Base-by-base conservation (phyloP, 2,797 vertebrate genomes). In the Lacerta bilineata region DNA sequence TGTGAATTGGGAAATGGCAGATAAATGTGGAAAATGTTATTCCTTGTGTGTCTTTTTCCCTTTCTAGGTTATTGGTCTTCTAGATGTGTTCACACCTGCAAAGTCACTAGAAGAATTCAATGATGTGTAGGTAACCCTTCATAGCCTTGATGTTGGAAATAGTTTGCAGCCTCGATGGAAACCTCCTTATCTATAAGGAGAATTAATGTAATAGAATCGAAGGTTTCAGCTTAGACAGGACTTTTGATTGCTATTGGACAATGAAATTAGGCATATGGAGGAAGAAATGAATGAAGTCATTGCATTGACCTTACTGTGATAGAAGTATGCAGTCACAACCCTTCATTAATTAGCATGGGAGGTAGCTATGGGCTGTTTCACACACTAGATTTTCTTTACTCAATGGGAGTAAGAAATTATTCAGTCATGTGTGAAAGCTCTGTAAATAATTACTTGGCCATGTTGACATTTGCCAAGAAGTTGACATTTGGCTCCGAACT, bases 71-170 rank as follows among this genome's bases (percentile, higher is more conserved):
- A 99, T 99, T n/a, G 98, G 99, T 87, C 97, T 99, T 13, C 95
- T 99, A 96, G 98, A 99, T 87, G 98, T 98, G 89, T 99, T 99
- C 95, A 98, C 98, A 6, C 98, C 99, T 64, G 97, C 97, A 75
- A 98, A 98, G 66, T 98, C 96, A 77, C 96, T 99, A 95, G 97
- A 99, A 94, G 98, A 98, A 93, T 99, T 99, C 97, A 98, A 96
- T 92, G 99, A 99, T 88, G 98, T 99, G 99, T 99, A 97, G 98
- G 98, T 99, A 94, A 93, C 93, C 93, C 91, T 93, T 64, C 61
- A 64, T 64, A 64, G 61, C 61, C 61, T 95, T 91, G 87, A 88
- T 82, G 68, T 81, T 55, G 8, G 41, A 82, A 85, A 20, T 90
- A 33, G 20, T 80, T 80, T 80, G 15, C 41, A 50, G n/a, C 20